Base-by-base conservation (phyloP, 2,113 vertebrate species). In the Pygoscelis adeliae region DNA sequence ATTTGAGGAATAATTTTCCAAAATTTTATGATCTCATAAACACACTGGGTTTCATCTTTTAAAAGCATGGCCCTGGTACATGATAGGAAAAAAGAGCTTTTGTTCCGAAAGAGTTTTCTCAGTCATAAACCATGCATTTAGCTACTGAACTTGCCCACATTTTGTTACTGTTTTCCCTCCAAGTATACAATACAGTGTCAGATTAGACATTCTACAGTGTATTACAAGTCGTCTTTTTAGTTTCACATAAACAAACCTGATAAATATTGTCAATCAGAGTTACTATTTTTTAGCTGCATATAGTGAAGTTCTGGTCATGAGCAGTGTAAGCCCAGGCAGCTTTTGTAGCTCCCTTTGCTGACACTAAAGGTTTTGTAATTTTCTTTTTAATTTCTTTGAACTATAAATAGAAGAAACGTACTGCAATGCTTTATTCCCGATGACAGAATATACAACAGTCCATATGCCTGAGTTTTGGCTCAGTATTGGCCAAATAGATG, bases 161-260 rank as follows among this genome's bases (percentile, higher is more conserved):
- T 89, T 97, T 96, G 93, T 96, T 97, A 96, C 91, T 78, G 71
- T 94, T 97, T 96, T 94, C 79, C 61, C 76, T 97, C 96, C 78
- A 90, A 94, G 94, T 97, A 90, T 96, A 94, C 67, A 94, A 95
- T 96, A 94, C 83, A 93, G 83, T 96, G 91, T 96, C 96, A 97
- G 87, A 96, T 96, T 95, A 96, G 93, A 97, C 96, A 96, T 95
- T 97, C 93, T 96, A 81, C 95, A 97, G 87, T 49, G 89, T 94
- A 96, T 96, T 94, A 59, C 91, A 96, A 92, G 84, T 90, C 90
- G 94, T 97, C 83, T 85, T 93, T 97, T 95, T 96, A 94, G 89
- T 90, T 96, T 93, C 85, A 91, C 80, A 83, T 96, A 97, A 96
- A 95, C 95, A 97, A 89, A 93, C 91, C 71, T 90, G 91, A 97